Base-by-base conservation (phyloP, 2,888 invertebrate species). In the Drosophila buzzatii region DNA sequence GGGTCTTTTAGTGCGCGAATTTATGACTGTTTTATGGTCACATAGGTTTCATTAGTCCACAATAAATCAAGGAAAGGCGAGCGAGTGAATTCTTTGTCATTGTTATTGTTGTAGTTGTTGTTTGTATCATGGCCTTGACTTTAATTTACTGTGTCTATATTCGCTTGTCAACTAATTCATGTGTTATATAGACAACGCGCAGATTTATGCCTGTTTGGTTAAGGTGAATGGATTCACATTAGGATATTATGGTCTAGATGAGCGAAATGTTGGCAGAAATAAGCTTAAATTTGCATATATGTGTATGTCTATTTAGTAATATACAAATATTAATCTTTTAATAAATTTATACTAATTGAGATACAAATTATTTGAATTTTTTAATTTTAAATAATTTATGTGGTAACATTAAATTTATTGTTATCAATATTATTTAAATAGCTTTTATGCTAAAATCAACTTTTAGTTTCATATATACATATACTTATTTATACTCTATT, bases 51-150 rank as follows among this genome's bases (percentile, higher is more conserved):
- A 81, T 86, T 86, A 78, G 70, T 49, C 42, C 35, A 52, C 53
- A 78, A 86, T 82, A 84, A 84, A 86, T 82, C 85, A 83, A 74
- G 70, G 63, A 44, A 53, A 23, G 51, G 31, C 27, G 12, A 23
- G 53, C 27, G 14, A 27, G 49, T 18, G n/a, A 41, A 10, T 49
- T 35, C 42, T 16, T 42, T 23, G 12, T 14, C 33, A 16, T 23
- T 51, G 39, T 39, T 14, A n/a, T 23, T 7, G 20, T 20, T 49
- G 10, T n/a, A 37, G 33, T 27, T 12, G 44, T 37, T 52, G 55
- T 23, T 27, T 35, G 45, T 31, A 59, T 47, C 62, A 35, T 10
- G 37, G 39, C 58, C 53, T 51, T 18, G 18, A 20, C 35, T 39
- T 45, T 47, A 41, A 66, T 79, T 75, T 47, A 51, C 41, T 74